Evolutionary conservation across 2,888 invertebrate species (phyloP), one percentile per base, ranked within the genome.

Genomic region (Callyntrura sp.): DNA sequence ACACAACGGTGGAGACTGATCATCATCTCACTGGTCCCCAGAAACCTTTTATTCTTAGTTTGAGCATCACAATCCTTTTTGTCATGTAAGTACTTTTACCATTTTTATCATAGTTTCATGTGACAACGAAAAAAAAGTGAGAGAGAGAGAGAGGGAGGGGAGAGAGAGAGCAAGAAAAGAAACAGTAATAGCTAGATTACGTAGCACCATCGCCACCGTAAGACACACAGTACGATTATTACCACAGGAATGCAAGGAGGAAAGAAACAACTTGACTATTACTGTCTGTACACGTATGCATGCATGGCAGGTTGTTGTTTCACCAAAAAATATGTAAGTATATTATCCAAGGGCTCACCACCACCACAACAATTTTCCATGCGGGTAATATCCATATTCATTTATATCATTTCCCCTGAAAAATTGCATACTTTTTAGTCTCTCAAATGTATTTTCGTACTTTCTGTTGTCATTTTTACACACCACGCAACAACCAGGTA

Each of bases 11-110:
- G 85, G 79, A 85, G 68, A 90, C 90, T 90, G 79, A 90, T 90
- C 90, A 89, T 78, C 89, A 90, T 65, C 85, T n/a, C 84, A 85
- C 28, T 68, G 68, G 85, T 90, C 90, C 90, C 90, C 23, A 23
- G 90, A 70, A 90, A 86, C 90, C 90, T 85, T 90, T 90, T 90
- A 90, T 86, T 90, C 85, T 86, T 90, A 85, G 70, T 90, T 90
- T 90, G 81, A 85, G 85, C 65, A 85, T 85, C 82, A 86, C 86
- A 82, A 90, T 90, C 90, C 85, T 90, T 86, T 90, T 86, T 82
- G 82, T 85, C 85, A 90, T 85, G 84, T 78, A 78, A 88, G 78
- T 88, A 85, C 84, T 85, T 90, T 85, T 73, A 14, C 85, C 79
- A 90, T 90, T 90, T 89, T 89, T 89, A 89, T 89, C 84, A 84